phyloP scores from a whole-genome alignment of 2,888 invertebrate species.

The Diploptera punctata region DNA sequence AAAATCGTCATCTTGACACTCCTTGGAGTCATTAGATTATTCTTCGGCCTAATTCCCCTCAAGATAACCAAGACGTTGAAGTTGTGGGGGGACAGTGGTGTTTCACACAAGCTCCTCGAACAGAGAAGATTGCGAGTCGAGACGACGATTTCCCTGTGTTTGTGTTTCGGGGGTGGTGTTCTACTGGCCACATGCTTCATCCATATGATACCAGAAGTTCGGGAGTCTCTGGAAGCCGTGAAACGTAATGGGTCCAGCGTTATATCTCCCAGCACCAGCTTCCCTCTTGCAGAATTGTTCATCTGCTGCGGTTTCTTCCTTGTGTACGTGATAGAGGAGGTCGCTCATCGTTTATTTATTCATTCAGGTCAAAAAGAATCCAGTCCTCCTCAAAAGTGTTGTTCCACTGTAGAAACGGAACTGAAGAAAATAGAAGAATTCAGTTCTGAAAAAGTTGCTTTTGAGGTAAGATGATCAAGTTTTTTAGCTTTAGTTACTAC shows the following conservation, averaged over 20 bases:
- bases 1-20: conserved; percentile 59
- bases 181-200: conserved; percentile 64
- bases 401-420: conserved; percentile 36
- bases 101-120: conserved; percentile 9
- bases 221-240: conserved; percentile 54
- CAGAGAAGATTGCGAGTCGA: conserved; percentile 42
- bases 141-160: conserved; percentile 46
- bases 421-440: conserved; percentile 29
- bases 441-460: not conserved
- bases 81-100: conserved; percentile 51
- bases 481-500: too few relatives aligned
- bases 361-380: conserved; percentile 47
- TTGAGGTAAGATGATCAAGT: too few relatives aligned
- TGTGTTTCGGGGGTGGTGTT: conserved; percentile 63
- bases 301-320: conserved; percentile 62
- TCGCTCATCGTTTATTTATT: conserved; percentile 51
- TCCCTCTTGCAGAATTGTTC: conserved; percentile 59
- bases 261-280: conserved; percentile 43
- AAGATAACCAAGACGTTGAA: conserved; percentile 55
- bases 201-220: conserved; percentile 64
- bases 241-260: conserved; percentile 44
- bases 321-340: conserved; percentile 62
- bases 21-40: conserved; percentile 57
- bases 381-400: not conserved
- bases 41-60: conserved; percentile 60